Conservation (phyloP, 2,888 invertebrate species). For the Campoplex capitator region DNA sequence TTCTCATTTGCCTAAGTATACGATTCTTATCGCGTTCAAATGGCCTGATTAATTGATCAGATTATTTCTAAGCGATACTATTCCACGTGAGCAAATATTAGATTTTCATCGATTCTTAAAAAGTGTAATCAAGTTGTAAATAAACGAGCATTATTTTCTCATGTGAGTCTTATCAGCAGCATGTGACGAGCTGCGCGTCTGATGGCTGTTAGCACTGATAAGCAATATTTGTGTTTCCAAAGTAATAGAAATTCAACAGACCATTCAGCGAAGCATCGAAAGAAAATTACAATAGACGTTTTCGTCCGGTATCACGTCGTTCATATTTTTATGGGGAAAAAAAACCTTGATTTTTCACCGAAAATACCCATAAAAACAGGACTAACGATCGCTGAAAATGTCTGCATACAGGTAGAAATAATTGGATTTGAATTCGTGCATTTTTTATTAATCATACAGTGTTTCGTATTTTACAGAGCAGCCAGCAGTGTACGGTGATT, state of each 20-base stretch:
- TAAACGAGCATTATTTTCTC: background rate
- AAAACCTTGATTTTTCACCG: too few relatives aligned
- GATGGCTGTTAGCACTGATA: background rate
- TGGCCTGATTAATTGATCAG: slow-evolving; percentile 9
- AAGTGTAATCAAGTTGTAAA: background rate
- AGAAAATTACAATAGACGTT: too few relatives aligned
- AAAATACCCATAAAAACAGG: too few relatives aligned
- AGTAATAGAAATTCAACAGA: background rate
- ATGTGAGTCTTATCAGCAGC: background rate
- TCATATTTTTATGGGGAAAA: too few relatives aligned
- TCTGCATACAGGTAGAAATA: background rate
- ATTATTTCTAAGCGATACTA: background rate
- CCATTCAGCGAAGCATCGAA: background rate
- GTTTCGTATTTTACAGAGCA: background rate
- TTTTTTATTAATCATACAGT: background rate
- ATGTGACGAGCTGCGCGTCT: background rate
- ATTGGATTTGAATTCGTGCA: background rate
- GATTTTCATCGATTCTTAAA: background rate
- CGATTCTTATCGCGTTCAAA: slow-evolving; percentile 13
- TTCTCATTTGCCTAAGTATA: background rate
- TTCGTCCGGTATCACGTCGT: too few relatives aligned
- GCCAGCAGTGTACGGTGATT: background rate
- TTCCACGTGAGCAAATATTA: background rate
- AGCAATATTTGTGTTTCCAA: background rate
- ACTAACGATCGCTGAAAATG: too few relatives aligned